Evolutionary conservation across 2,113 vertebrate species (phyloP).

Genomic region (Turnix velox): DNA sequence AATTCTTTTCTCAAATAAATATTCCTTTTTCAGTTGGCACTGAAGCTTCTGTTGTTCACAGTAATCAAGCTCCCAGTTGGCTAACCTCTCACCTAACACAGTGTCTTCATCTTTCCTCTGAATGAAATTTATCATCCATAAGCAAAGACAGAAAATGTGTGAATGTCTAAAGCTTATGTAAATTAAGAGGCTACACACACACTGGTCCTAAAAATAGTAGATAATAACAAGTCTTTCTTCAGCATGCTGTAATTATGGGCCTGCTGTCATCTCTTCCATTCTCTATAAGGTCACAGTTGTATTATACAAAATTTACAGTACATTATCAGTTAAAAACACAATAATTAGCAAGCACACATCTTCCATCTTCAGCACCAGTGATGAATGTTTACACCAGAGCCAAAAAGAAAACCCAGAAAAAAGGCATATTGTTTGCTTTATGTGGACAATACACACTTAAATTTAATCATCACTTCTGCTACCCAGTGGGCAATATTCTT

Average conservation of each 20-base stretch:
- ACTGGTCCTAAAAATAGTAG: slow-evolving; percentile 79
- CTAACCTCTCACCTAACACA: slow-evolving; percentile 70
- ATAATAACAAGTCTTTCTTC: slow-evolving; percentile 80
- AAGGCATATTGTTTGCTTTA: slow-evolving; percentile 72
- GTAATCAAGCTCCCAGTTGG: slow-evolving; percentile 71
- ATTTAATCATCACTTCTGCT: slow-evolving; percentile 86
- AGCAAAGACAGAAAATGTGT: slow-evolving; percentile 79
- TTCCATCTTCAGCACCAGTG: slow-evolving; percentile 71
- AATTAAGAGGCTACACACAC: slow-evolving; percentile 76
- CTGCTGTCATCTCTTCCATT: slow-evolving; percentile 73
- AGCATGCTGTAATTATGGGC: slow-evolving; percentile 73
- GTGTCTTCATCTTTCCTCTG: slow-evolving; percentile 72
- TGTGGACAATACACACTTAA: slow-evolving; percentile 80
- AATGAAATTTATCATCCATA: slow-evolving; percentile 75
- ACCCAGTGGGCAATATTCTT: slow-evolving; percentile 76
- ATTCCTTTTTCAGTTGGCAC: slow-evolving; percentile 58
- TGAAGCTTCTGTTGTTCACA: slow-evolving; percentile 60
- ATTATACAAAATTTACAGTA: slow-evolving; percentile 80
- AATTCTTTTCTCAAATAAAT: slow-evolving; percentile 71
- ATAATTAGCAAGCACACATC: slow-evolving; percentile 76
- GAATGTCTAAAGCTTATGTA: slow-evolving; percentile 83
- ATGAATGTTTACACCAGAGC: slow-evolving; percentile 82
- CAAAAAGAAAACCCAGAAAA: neutral
- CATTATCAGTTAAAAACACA: slow-evolving; percentile 81
- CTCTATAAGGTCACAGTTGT: slow-evolving; percentile 77